These are phyloP conservation scores for Miniopterus natalensis DNA, from an alignment of 2,113 vertebrate genomes.

Conservation along the genomic window DNA sequence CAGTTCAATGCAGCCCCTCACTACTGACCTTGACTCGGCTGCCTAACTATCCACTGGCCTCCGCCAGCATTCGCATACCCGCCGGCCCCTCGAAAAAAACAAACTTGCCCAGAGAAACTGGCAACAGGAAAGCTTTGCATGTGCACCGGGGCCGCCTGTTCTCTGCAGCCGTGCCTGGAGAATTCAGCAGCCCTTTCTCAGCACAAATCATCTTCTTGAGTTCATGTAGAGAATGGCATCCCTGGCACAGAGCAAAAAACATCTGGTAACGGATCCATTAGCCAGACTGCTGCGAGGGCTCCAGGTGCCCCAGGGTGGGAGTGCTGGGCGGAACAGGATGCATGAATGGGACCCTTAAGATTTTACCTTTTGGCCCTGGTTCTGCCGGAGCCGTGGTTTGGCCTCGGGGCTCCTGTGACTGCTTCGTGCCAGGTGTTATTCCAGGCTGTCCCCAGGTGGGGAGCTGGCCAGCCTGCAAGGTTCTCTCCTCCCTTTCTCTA, in stretches of 20 bases:
- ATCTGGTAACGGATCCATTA: conserved; percentile 79
- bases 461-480: conserved; percentile 18
- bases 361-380: conserved; percentile 60
- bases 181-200: not conserved
- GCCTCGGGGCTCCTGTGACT: not conserved
- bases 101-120: not conserved
- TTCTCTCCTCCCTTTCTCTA: conserved; percentile 34
- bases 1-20: not conserved
- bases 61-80: too few relatives aligned
- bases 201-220: not conserved
- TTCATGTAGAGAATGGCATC: not conserved
- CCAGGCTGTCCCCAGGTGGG: conserved; percentile 24
- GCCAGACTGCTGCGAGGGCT: not conserved
- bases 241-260: conserved; percentile 74
- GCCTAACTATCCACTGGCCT: rapidly evolving
- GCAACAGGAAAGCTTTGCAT: not conserved
- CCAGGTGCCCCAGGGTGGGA: conserved; percentile 58
- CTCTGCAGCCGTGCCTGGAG: not conserved
- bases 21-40: not conserved
- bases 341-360: conserved; percentile 25
- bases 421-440: not conserved
- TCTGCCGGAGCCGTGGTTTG: not conserved
- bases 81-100: not conserved
- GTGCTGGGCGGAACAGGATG: conserved; percentile 8
- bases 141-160: not conserved